Evolutionary conservation across 2,113 vertebrate genomes (phyloP).

Genomic region (Mirza zaza): DNA sequence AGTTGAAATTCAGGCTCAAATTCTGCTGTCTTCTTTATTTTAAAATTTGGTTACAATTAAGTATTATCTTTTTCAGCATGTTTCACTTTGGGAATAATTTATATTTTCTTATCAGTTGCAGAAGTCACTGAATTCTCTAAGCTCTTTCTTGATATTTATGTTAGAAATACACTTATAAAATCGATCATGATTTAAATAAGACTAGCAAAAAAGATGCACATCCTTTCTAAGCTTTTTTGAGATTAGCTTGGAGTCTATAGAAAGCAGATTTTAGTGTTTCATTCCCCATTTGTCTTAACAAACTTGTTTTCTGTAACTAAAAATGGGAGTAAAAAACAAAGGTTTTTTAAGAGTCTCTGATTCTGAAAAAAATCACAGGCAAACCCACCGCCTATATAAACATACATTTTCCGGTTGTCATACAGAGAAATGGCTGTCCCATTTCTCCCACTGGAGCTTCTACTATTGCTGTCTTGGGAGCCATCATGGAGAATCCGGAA

Average conservation of each 20-base stretch:
- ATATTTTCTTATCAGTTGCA: slow-evolving; percentile 11
- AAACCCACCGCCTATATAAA: not conserved
- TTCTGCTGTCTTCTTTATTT: not conserved
- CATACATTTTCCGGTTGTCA: not conserved
- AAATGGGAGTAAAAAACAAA: not conserved
- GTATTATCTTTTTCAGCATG: not conserved
- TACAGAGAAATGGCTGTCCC: not conserved
- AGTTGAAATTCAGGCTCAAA: slow-evolving; percentile 26
- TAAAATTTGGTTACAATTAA: not conserved
- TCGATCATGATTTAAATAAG: not conserved
- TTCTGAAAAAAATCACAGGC: not conserved
- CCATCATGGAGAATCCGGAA: not conserved
- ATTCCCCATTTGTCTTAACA: not conserved
- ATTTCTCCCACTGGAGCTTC: not conserved
- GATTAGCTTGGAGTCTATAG: not conserved
- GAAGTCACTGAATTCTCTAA: not conserved
- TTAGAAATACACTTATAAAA: not conserved
- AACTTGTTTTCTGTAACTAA: not conserved
- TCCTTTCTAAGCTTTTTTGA: not conserved
- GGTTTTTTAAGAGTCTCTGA: not conserved
- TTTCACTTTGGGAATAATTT: not conserved
- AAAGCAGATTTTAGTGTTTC: slow-evolving; percentile 24
- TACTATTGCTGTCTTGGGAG: not conserved
- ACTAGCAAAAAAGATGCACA: not conserved
- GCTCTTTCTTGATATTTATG: not conserved